Conservation (phyloP, 2,113 vertebrate genomes). For the Petrocephalus zakoni region DNA sequence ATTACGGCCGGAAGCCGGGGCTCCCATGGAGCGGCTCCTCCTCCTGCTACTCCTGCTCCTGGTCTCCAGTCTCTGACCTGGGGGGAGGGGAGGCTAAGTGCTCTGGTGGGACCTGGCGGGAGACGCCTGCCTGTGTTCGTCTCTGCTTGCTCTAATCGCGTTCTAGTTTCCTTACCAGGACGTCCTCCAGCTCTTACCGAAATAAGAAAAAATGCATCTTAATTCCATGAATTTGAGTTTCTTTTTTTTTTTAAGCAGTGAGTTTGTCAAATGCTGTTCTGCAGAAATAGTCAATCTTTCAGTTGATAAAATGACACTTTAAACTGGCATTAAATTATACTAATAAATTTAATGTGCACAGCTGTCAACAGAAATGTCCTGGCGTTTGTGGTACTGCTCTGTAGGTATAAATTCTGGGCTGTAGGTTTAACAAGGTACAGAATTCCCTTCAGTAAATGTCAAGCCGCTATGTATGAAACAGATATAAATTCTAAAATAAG, state of each 20-base stretch:
- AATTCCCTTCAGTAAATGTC: neutral
- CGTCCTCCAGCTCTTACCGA: neutral
- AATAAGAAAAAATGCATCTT: neutral
- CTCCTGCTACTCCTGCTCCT: too few species aligned
- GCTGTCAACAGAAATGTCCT: neutral
- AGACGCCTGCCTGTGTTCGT: neutral
- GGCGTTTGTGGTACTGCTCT: neutral
- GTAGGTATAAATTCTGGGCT: neutral
- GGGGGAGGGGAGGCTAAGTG: slow-evolving; percentile 13
- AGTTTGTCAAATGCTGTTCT: neutral
- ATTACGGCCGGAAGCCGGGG: neutral
- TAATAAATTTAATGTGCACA: neutral
- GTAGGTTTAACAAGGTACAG: neutral
- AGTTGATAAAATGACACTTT: neutral
- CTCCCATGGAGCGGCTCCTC: neutral
- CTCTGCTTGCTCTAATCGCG: neutral
- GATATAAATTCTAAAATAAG: neutral
- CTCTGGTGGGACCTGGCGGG: slow-evolving; percentile 9
- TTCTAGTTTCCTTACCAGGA: neutral
- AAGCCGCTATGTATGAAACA: neutral
- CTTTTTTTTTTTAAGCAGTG: neutral
- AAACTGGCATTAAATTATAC: neutral
- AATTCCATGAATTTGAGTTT: neutral
- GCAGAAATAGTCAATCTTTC: neutral
- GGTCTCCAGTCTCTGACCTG: neutral